Percentiles rank a stretch among this genome's conserved stretches.
Evolutionary conservation across 1,140 invertebrate genomes (phyloP).

Genomic region (Bombus impatiens): DNA sequence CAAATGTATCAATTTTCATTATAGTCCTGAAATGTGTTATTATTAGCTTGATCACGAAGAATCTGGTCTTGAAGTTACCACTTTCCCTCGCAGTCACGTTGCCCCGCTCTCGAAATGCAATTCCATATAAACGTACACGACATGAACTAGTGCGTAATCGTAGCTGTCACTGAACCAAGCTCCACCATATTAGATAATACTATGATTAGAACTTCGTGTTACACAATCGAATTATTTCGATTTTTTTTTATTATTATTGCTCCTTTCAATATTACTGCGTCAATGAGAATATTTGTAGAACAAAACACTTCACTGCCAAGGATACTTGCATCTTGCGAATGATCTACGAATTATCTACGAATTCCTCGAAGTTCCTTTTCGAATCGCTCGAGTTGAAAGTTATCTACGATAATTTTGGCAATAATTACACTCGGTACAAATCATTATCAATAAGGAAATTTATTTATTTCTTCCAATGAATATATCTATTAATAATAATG

Average conservation of each 20-base stretch:
- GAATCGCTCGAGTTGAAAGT: neutral
- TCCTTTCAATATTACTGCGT: neutral
- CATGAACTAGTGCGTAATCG: conserved; percentile 14
- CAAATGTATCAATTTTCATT: neutral
- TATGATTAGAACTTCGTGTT: neutral
- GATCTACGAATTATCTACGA: neutral
- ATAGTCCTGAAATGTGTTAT: neutral
- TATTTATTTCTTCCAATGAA: too few species aligned
- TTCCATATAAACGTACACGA: conserved; percentile 40
- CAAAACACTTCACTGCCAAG: neutral
- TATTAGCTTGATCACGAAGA: conserved; percentile 3
- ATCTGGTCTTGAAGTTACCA: conserved; percentile 7
- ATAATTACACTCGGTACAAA: too few species aligned
- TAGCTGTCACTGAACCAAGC: conserved; percentile 31
- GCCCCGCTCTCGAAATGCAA: conserved; percentile 11
- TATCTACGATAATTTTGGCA: too few species aligned
- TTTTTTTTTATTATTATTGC: neutral
- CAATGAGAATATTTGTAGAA: neutral
- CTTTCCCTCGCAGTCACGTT: conserved; percentile 39
- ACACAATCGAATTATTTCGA: neutral
- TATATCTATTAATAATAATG: too few species aligned
- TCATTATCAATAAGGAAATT: too few species aligned
- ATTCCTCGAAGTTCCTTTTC: too few species aligned
- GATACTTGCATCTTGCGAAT: neutral
- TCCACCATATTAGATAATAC: conserved; percentile 48